Evolutionary conservation across 2,113 vertebrate genomes (phyloP), one percentile per base, ranked within the genome.

Genomic region (Promerops cafer): DNA sequence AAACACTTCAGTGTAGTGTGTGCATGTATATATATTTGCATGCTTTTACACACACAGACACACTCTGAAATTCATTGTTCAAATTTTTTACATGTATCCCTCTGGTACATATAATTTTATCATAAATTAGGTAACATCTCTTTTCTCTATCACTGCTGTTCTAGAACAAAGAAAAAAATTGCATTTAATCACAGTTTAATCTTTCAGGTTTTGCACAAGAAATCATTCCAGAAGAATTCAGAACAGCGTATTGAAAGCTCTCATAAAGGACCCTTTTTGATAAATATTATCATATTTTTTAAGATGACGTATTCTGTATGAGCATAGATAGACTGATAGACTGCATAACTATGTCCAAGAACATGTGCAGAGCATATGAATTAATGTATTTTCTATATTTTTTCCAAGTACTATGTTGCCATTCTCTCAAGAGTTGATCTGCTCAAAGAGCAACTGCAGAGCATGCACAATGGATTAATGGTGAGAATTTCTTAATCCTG

Each of bases 311-410:
- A 61, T 82, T 84, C 27, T 75, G 40, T 11, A 76, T 68, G 37
- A 60, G 7, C 5, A n/a, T 3, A 42, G 22, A 28, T 33, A 27
- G n/a, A 56, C 7, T 1, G 4, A 37, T 11, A 5, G 4, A 23
- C 4, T 66, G 12, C 1, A 31, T 37, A 31, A 66, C 63, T 87
- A 50, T 60, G n/a, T 71, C 22, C 56, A 71, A 50, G 28, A 78
- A 65, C 5, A 44, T 44, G 3, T 76, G 37, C 14, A 57, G 37
- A 45, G 3, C 6, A 17, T 23, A 20, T 60, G 45, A 50, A 4
- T 1, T 39, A 21, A 30, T 4, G 4, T 39, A 15, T 22, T 82
- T 69, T 47, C 20, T 59, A 2, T 71, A 50, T 81, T 61, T 13
- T 33, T 81, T 76, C 16, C 23, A 63, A 24, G 47, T 31, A 2